phyloP scores from a whole-genome alignment of 2,888 invertebrate genomes.

The Rhogogaster chlorosoma region DNA sequence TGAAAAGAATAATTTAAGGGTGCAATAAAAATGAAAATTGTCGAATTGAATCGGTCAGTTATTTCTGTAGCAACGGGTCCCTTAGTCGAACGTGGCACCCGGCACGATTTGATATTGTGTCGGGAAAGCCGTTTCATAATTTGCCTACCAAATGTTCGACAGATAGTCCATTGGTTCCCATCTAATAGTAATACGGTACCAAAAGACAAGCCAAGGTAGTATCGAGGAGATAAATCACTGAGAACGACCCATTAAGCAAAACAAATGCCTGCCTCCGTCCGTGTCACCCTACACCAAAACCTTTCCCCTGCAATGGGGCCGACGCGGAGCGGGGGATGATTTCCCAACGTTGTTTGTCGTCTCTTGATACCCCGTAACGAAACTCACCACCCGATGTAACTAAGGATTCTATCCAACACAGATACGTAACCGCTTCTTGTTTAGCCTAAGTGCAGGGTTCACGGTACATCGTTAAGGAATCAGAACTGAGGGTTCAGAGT shows the following conservation, averaged over 20 bases:
- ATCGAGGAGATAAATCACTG: constrained; percentile 48
- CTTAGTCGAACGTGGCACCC: constrained; percentile 10
- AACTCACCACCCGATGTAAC: constrained; percentile 27
- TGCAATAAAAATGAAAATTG: not conserved
- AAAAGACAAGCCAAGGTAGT: not conserved
- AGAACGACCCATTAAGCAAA: constrained; percentile 45
- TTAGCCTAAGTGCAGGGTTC: constrained; percentile 39
- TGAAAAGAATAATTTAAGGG: not conserved
- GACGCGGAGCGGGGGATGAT: constrained; percentile 10
- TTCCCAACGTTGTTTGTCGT: constrained; percentile 1
- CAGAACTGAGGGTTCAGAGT: constrained; percentile 5
- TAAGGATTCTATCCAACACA: constrained; percentile 15
- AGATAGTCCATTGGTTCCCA: not conserved
- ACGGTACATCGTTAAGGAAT: constrained; percentile 8
- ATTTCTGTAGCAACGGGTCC: not conserved
- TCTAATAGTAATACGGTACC: constrained; percentile 5
- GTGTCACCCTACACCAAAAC: constrained; percentile 50
- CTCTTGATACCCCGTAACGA: constrained; percentile 9
- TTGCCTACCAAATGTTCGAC: constrained; percentile 23
- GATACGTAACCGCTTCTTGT: constrained; percentile 41
- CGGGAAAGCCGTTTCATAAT: constrained; percentile 2
- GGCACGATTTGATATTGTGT: constrained; percentile 32
- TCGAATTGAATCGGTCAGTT: constrained; percentile 4
- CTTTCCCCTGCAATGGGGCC: constrained; percentile 16
- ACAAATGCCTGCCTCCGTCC: constrained; percentile 42